Evolutionary conservation across 1,140 invertebrate genomes (phyloP), one percentile per base, ranked within the genome.

Genomic region (Eurosta solidaginis): DNA sequence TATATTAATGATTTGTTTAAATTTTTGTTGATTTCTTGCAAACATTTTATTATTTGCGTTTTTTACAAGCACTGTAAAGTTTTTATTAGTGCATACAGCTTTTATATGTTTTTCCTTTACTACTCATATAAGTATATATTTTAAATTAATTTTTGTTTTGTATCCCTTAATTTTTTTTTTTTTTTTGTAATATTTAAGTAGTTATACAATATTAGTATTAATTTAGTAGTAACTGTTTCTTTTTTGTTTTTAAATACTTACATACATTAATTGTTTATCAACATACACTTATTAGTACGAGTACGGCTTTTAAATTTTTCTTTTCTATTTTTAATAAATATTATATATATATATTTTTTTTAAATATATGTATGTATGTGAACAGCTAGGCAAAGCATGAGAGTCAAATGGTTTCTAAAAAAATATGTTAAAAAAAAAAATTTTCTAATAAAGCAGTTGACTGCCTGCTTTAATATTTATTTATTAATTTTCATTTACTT

Each of bases 221-320:
- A 22, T 20, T 68, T 40, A 40, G 40, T 68, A 63, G 59, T 63
- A 68, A 33, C 59, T 68, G 59, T 33, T 40, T 68, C 36, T 68
- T 59, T 68, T 68, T 33, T n/a, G n/a, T n/a, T n/a, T n/a, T n/a
- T n/a, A n/a, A n/a, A 6, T 33, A 68, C 59, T 68, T 68, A 68
- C 59, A 68, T 68, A 22, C 33, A 68, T n/a, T n/a, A n/a, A n/a
- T n/a, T 68, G 33, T 68, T 68, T 68, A 22, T 68, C 59, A 68
- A 68, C 59, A 68, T 68, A 40, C 27, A 68, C 59, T 68, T 68
- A 68, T 68, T 36, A 74, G 14, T 74, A 74, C 17, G 22, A 74
- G 12, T 74, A 29, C 25, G 73, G 27, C 14, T 74, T 29, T 74
- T 29, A 45, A 45, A 45, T 45, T 45, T 9, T 45, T 45, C 17